Evolutionary conservation across 2,888 invertebrate genomes (phyloP), one percentile per base, ranked within the genome.

Genomic region (Folsomia candida): DNA sequence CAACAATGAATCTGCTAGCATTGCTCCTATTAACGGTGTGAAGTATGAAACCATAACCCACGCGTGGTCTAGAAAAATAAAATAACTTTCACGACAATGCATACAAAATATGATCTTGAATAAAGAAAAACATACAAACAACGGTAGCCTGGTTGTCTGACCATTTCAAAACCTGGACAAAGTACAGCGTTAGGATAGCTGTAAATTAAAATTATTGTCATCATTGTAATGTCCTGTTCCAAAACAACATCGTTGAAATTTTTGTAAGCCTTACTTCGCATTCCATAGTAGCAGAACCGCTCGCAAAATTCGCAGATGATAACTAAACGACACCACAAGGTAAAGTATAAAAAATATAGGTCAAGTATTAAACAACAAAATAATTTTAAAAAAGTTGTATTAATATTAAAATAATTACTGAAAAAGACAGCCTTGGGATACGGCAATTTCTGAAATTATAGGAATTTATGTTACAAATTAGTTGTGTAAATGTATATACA

Each of bases 231-330:
- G 9, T 60, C 6, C 26, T 27, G 26, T 4, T 60, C 9, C 26
- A 47, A 60, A 29, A 47, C 9, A n/a, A 18, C 29, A 2, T n/a
- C 22, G 14, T 47, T 20, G 58, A 62, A 64, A 51, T 47, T 22
- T 4, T 66, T 26, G 18, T 11, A 25, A 51, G 20, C 20, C 90
- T 89, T 87, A 96, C 95, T 91, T 88, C 93, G 90, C 91, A 96
- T 92, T 82, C 98, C 98, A 90, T 97, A 98, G 84, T 88, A 98
- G 73, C 92, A 93, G 85, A 98, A 98, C 81, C 97, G 87, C 85
- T 98, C 98, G 85, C 97, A 98, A 85, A 98, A 97, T 84, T 98
- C 98, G 89, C 96, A 97, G 84, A 90, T 90, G 78, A 98, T 87
- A 81, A 98, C n/a, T n/a, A n/a, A n/a, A n/a, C n/a, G n/a, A n/a